Evolutionary conservation across 2,797 vertebrate species (phyloP).

Genomic region (Triplophysa yarkandensis): DNA sequence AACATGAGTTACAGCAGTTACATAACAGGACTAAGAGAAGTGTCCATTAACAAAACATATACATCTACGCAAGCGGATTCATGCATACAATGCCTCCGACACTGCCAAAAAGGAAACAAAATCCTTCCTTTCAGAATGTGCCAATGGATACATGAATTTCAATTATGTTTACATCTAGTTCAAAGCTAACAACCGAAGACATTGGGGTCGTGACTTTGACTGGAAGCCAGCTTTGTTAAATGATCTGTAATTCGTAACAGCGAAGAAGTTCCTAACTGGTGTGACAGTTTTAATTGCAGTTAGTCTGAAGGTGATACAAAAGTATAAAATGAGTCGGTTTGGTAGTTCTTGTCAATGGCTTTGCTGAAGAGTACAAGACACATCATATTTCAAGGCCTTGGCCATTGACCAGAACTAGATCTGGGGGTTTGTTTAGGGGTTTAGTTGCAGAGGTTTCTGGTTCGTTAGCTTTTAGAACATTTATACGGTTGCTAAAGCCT

Average conservation of each 20-base stretch:
- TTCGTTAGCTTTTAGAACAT: slow-evolving; percentile 75
- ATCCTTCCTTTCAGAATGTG: neutral
- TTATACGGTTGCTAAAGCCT: slow-evolving; percentile 65
- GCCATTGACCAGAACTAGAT: slow-evolving; percentile 56
- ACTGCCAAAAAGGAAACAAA: slow-evolving; percentile 6
- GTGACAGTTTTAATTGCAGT: slow-evolving; percentile 10
- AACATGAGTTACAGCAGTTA: neutral
- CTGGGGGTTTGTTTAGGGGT: slow-evolving; percentile 31
- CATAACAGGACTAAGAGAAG: neutral
- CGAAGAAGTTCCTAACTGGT: slow-evolving; percentile 3
- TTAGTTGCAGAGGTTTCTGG: slow-evolving; percentile 60
- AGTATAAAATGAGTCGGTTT: slow-evolving; percentile 26
- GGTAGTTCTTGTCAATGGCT: slow-evolving; percentile 18
- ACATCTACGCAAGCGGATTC: neutral
- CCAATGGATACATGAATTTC: neutral
- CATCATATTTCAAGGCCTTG: slow-evolving; percentile 47
- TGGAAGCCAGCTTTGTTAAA: neutral
- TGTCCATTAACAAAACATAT: neutral
- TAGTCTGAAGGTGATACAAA: slow-evolving; percentile 25
- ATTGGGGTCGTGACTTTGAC: neutral
- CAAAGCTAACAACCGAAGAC: neutral
- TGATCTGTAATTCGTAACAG: neutral
- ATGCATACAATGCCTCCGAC: neutral
- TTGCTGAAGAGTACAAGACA: slow-evolving; percentile 27
- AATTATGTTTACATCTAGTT: slow-evolving; percentile 1